Percentiles rank a stretch among this genome's conserved stretches.
phyloP scores from a whole-genome alignment of 2,797 vertebrate genomes.

The Nyctalus aviator region DNA sequence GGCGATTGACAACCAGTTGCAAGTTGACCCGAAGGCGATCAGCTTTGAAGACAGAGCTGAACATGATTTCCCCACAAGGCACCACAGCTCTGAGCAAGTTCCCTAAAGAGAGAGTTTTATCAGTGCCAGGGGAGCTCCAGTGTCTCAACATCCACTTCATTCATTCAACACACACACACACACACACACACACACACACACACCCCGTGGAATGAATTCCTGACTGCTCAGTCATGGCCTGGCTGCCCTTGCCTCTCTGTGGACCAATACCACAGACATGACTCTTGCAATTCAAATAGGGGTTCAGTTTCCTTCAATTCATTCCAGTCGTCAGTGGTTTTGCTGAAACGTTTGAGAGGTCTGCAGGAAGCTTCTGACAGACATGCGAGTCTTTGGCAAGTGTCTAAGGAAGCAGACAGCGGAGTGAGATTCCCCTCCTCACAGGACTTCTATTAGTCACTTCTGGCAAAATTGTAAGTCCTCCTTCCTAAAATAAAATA shows the following conservation, averaged over 20 bases:
- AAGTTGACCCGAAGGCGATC: constrained; percentile 94
- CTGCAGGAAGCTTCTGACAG: constrained; percentile 49
- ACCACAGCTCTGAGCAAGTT: constrained; percentile 16
- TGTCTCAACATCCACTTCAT: not conserved
- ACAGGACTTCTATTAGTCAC: constrained; percentile 3
- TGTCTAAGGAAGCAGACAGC: constrained; percentile 36
- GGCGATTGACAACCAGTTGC: constrained; percentile 92
- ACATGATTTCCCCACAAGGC: constrained; percentile 84
- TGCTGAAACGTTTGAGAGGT: constrained; percentile 42
- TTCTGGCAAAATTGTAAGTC: not conserved
- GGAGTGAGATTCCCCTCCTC: not conserved
- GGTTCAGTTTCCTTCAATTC: not conserved
- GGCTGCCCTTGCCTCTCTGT: constrained; percentile 26
- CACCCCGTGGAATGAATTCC: not conserved
- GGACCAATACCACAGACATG: not conserved
- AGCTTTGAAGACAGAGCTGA: constrained; percentile 93
- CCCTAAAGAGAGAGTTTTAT: not conserved
- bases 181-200: no score
- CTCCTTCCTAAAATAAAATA: constrained; percentile 52
- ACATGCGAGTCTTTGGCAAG: constrained; percentile 50
- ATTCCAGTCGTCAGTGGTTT: not conserved
- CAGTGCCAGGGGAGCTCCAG: not conserved
- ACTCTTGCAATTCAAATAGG: not conserved
- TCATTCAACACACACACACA: constrained; percentile 38
- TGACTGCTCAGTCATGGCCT: not conserved